These are phyloP conservation scores for Microchrysa polita DNA, from an alignment of 2,888 invertebrate species.

Conservation along the genomic window DNA sequence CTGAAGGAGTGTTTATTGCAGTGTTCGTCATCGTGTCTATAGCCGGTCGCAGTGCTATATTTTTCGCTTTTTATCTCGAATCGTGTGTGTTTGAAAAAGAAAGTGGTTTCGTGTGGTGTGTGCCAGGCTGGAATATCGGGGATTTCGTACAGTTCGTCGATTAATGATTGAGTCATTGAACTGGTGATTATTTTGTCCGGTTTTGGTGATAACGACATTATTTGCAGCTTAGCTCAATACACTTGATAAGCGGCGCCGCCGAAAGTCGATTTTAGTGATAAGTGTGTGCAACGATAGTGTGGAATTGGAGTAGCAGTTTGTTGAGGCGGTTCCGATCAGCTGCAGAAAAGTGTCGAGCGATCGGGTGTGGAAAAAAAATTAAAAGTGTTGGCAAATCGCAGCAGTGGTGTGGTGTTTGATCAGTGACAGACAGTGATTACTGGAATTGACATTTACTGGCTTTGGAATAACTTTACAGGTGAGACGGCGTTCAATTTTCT, in stretches of 20 bases:
- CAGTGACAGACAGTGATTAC: too few relatives aligned
- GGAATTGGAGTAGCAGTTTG: not conserved
- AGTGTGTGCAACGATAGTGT: not conserved
- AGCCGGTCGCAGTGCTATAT: too few relatives aligned
- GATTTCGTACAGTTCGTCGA: conserved; percentile 3
- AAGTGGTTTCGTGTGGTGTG: too few relatives aligned
- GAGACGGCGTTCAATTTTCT: too few relatives aligned
- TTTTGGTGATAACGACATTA: conserved; percentile 16
- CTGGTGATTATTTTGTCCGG: not conserved
- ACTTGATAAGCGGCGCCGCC: not conserved
- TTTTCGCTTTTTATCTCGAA: conserved; percentile 3
- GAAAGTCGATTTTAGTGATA: conserved; percentile 4
- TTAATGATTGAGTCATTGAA: conserved; percentile 10
- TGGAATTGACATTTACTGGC: too few relatives aligned
- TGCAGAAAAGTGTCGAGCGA: too few relatives aligned
- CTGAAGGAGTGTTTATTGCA: not conserved
- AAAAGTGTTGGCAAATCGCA: too few relatives aligned
- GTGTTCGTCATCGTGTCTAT: not conserved
- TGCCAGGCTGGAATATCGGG: not conserved
- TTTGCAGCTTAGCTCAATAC: not conserved
- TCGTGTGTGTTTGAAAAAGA: not conserved
- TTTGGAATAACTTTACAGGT: too few relatives aligned
- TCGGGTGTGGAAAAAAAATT: too few relatives aligned
- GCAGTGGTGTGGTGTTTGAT: too few relatives aligned
- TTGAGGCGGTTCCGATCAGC: not conserved